Evolutionary conservation across 2,113 vertebrate species (phyloP).

Genomic region (Nicator chloris): DNA sequence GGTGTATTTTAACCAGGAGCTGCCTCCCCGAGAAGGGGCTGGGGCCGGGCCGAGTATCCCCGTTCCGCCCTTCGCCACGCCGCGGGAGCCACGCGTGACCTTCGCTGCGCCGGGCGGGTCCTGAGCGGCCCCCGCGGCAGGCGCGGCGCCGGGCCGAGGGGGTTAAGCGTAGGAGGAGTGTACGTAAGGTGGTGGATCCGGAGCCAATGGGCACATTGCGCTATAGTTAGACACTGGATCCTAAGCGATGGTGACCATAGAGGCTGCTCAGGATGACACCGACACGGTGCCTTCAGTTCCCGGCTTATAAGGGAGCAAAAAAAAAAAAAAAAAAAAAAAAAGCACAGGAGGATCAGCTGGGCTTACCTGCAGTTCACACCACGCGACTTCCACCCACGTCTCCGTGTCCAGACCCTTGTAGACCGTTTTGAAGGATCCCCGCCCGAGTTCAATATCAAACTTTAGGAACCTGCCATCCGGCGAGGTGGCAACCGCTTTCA

Average conservation of each 20-base stretch:
- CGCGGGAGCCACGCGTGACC: neutral
- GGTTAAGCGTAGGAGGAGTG: slow-evolving; percentile 59
- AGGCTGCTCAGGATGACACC: slow-evolving; percentile 24
- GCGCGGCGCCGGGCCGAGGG: neutral
- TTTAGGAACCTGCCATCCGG: slow-evolving; percentile 95
- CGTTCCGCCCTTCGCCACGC: neutral
- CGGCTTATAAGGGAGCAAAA: neutral
- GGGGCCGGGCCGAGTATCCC: neutral
- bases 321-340: neutral
- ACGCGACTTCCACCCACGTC: slow-evolving; percentile 97
- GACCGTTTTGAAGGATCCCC: slow-evolving; percentile 98
- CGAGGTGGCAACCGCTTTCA: slow-evolving; percentile 96
- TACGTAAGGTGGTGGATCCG: slow-evolving; percentile 21
- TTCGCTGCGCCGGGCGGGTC: neutral
- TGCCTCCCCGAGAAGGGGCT: neutral
- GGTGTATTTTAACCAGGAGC: rapidly evolving
- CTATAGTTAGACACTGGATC: slow-evolving; percentile 63
- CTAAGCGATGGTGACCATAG: slow-evolving; percentile 42
- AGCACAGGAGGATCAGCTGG: neutral
- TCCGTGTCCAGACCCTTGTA: slow-evolving; percentile 98
- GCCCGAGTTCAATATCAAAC: slow-evolving; percentile 96
- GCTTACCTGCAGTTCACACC: slow-evolving; percentile 98
- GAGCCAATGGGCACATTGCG: slow-evolving; percentile 50
- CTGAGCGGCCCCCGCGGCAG: neutral
- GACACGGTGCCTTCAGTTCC: neutral